A percentile compares a stretch with the other conserved stretches of the same genome.
Evolutionary conservation across 2,888 invertebrate genomes (phyloP).

Genomic region (Mamestra brassicae): DNA sequence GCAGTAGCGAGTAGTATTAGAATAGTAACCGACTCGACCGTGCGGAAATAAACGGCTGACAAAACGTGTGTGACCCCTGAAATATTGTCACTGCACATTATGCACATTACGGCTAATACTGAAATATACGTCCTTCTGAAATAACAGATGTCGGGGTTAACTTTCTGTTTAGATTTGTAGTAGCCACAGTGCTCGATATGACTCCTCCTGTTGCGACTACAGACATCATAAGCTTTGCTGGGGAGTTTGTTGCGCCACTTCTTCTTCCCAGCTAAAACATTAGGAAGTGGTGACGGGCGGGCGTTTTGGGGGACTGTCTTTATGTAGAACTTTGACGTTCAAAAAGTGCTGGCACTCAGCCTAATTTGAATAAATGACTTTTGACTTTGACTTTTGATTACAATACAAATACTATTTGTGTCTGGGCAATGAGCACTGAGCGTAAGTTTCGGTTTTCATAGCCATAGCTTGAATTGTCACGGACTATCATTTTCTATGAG

Average conservation of each 20-base stretch:
- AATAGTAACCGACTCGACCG: slow-evolving; percentile 67
- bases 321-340: no score
- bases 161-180: slow-evolving; percentile 4
- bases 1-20: slow-evolving; percentile 55
- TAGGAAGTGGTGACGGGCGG: no score
- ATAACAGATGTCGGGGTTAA: slow-evolving; percentile 30
- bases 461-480: no score
- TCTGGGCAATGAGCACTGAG: no score
- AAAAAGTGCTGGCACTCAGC: no score
- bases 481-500: neutral
- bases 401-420: no score
- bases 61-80: slow-evolving; percentile 75
- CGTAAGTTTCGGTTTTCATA: no score
- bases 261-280: no score
- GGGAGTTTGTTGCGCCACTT: no score
- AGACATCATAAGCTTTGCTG: neutral
- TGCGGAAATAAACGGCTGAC: slow-evolving; percentile 76
- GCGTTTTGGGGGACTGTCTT: no score
- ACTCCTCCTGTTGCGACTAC: neutral
- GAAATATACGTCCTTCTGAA: slow-evolving; percentile 42
- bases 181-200: neutral
- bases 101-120: slow-evolving; percentile 59
- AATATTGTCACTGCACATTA: slow-evolving; percentile 73
- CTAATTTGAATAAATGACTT: no score
- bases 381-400: no score